Evolutionary conservation across 2,888 invertebrate species (phyloP).

Genomic region (Ectemnius lituratus): DNA sequence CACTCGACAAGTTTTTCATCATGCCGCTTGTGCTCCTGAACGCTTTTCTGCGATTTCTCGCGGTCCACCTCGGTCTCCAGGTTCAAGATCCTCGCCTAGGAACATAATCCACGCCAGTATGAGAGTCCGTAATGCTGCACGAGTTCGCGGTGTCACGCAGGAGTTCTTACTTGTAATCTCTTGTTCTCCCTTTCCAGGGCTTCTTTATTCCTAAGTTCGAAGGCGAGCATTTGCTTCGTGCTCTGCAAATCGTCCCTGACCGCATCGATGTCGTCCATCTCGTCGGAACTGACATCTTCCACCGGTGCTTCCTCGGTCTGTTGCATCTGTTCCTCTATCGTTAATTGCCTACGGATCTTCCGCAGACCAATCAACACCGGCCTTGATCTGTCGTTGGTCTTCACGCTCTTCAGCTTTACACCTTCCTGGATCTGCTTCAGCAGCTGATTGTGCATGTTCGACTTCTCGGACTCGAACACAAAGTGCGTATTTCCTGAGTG

Average conservation of each 20-base stretch:
- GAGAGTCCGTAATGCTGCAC: neutral
- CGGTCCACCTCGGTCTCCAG: conserved; percentile 90
- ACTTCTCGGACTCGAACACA: conserved; percentile 92
- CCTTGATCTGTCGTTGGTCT: conserved; percentile 91
- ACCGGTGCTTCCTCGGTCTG: conserved; percentile 82
- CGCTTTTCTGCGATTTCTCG: conserved; percentile 79
- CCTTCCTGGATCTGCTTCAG: conserved; percentile 90
- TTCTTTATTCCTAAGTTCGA: conserved; percentile 92
- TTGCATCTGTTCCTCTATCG: conserved; percentile 92
- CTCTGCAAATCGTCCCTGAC: conserved; percentile 94
- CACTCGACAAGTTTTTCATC: conserved; percentile 84
- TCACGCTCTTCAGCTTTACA: conserved; percentile 85
- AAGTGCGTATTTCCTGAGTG: conserved; percentile 85
- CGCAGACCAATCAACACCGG: conserved; percentile 90
- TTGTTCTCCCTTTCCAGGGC: conserved; percentile 92
- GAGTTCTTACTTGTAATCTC: conserved; percentile 80
- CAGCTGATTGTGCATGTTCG: conserved; percentile 88
- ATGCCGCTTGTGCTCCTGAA: conserved; percentile 75
- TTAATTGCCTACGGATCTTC: conserved; percentile 93
- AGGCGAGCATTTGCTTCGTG: conserved; percentile 92
- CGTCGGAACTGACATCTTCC: conserved; percentile 83
- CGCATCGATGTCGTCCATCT: conserved; percentile 94
- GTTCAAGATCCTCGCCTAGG: conserved; percentile 86
- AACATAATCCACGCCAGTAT: conserved; percentile 2
- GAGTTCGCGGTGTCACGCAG: neutral